These are phyloP conservation scores for Clitarchus hookeri DNA, from an alignment of 2,888 invertebrate species.

Conservation along the genomic window DNA sequence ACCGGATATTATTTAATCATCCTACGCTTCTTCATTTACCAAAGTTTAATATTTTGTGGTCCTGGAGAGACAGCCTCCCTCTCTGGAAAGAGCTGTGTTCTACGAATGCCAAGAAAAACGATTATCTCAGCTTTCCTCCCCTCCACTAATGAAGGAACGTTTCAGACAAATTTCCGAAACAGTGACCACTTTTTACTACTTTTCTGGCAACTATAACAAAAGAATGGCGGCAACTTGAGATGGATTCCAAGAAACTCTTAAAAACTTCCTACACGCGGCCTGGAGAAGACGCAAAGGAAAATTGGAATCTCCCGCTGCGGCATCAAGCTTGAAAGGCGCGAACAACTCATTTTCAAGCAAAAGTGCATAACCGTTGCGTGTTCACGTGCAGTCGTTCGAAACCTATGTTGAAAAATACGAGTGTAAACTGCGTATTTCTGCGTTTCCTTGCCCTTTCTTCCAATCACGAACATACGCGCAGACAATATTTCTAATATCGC, in stretches of 20 bases:
- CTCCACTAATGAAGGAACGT: not conserved
- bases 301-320: not conserved
- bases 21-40: too few relatives aligned
- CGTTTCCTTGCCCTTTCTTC: too few relatives aligned
- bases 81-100: not conserved
- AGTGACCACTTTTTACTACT: not conserved
- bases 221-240: not conserved
- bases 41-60: too few relatives aligned
- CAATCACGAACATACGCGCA: too few relatives aligned
- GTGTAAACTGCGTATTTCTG: too few relatives aligned
- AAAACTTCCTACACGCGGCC: not conserved
- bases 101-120: not conserved
- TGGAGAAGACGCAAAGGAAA: not conserved
- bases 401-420: too few relatives aligned
- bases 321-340: not conserved
- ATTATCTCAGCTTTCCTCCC: not conserved
- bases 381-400: too few relatives aligned
- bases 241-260: not conserved
- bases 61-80: too few relatives aligned
- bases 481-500: too few relatives aligned
- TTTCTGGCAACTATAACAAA: not conserved
- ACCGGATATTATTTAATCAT: too few relatives aligned
- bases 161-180: not conserved
- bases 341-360: not conserved
- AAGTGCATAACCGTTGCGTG: not conserved